phyloP scores from a whole-genome alignment of 2,797 vertebrate genomes.

The Pelodytes ibericus region DNA sequence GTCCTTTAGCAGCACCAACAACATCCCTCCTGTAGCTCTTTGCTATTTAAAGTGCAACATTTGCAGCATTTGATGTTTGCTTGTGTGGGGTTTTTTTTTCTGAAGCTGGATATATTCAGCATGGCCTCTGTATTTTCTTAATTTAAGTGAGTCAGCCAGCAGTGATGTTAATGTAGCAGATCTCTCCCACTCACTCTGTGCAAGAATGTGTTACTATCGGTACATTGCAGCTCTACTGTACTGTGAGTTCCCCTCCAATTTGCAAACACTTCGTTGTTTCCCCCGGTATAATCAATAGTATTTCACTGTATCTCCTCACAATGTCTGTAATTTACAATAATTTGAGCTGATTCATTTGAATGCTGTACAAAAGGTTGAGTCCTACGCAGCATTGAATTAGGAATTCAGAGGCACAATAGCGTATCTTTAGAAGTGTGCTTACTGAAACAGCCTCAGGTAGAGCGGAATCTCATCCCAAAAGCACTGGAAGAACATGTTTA shows the following conservation, averaged over 20 bases:
- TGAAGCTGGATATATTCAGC: conserved; percentile 7
- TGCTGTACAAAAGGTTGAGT: background rate
- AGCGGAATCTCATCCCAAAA: conserved; percentile 14
- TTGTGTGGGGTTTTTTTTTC: conserved; percentile 1
- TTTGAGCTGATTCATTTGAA: background rate
- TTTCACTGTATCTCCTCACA: background rate
- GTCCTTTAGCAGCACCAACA: background rate
- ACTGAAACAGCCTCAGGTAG: conserved; percentile 25
- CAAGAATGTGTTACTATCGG: conserved; percentile 24
- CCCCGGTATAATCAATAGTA: conserved; percentile 12
- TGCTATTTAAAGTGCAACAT: conserved; percentile 9
- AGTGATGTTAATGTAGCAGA: conserved; percentile 24
- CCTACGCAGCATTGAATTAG: background rate
- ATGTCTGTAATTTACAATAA: background rate
- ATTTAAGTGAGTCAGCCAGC: conserved; percentile 20
- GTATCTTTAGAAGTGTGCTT: background rate
- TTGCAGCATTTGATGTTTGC: conserved; percentile 4
- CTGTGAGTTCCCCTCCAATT: background rate
- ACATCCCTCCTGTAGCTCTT: background rate
- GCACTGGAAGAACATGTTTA: conserved; percentile 21
- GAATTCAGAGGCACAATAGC: background rate
- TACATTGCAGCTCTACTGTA: background rate
- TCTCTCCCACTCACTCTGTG: conserved; percentile 18
- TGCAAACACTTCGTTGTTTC: background rate
- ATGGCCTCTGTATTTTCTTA: conserved; percentile 26